These are phyloP conservation scores for Coryphaenoides rupestris DNA, from an alignment of 2,113 vertebrate genomes.

Conservation along the genomic window DNA sequence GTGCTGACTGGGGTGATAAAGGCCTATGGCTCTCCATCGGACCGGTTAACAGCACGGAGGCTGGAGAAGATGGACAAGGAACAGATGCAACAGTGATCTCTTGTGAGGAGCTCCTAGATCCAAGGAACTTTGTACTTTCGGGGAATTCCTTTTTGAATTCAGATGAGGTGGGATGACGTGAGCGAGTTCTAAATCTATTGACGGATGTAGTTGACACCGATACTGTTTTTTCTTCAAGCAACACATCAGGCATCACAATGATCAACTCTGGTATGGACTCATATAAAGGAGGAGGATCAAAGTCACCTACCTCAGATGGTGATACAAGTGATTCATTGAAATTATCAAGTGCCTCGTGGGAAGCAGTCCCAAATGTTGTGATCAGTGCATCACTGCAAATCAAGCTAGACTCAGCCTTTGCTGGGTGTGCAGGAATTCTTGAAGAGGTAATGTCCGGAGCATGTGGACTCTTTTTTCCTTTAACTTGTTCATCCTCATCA, in stretches of 20 bases:
- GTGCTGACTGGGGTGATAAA: conserved; percentile 7
- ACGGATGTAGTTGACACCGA: conserved; percentile 51
- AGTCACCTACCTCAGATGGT: conserved; percentile 8
- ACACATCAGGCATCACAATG: conserved; percentile 22
- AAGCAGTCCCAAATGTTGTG: conserved; percentile 20
- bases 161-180: conserved; percentile 54
- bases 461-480: neutral
- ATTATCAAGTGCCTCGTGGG: neutral
- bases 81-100: conserved; percentile 18
- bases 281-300: conserved; percentile 11
- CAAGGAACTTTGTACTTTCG: conserved; percentile 19
- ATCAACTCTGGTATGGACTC: conserved; percentile 26
- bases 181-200: conserved; percentile 42
- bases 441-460: neutral
- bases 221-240: conserved; percentile 29
- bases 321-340: conserved; percentile 1
- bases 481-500: neutral
- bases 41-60: too few relatives aligned
- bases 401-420: neutral
- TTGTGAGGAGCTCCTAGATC: conserved; percentile 30
- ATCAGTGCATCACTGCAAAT: neutral
- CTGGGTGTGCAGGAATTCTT: neutral
- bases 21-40: too few relatives aligned
- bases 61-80: too few relatives aligned
- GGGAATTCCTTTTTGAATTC: conserved; percentile 29